phyloP scores from a whole-genome alignment of 2,113 vertebrate species.

The Chlorodrepanis virens region DNA sequence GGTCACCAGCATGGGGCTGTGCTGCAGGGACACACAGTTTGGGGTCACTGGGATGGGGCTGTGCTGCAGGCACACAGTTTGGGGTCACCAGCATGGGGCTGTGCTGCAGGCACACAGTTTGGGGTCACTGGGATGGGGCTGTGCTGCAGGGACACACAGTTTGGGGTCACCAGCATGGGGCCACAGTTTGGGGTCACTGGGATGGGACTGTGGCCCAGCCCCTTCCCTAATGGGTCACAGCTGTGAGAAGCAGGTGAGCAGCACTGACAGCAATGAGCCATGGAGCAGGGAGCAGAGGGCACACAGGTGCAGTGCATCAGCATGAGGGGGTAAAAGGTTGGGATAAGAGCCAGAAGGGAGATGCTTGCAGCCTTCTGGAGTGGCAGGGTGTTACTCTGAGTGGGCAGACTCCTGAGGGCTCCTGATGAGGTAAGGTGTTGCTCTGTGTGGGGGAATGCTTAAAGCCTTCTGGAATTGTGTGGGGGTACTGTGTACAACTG shows the following conservation, averaged over 20 bases:
- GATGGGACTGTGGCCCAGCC: too few relatives aligned
- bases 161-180: too few relatives aligned
- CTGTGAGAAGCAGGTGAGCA: neutral
- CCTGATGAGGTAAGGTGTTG: neutral
- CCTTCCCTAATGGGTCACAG: too few relatives aligned
- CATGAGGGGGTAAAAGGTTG: neutral
- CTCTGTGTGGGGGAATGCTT: neutral
- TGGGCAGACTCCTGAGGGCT: too few relatives aligned
- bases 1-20: too few relatives aligned
- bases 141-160: too few relatives aligned
- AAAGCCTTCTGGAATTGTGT: neutral
- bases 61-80: too few relatives aligned
- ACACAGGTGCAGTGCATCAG: neutral
- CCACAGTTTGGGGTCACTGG: too few relatives aligned
- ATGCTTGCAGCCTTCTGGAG: neutral
- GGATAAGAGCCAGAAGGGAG: neutral
- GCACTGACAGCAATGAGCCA: neutral
- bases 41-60: rapidly evolving
- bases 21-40: neutral
- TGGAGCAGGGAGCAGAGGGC: neutral
- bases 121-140: rapidly evolving
- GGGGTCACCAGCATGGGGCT: too few relatives aligned
- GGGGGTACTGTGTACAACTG: neutral
- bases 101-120: too few relatives aligned
- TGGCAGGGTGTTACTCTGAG: neutral